Base-by-base conservation (phyloP, 1,140 invertebrate genomes). In the Daktulosphaira vitifoliae region DNA sequence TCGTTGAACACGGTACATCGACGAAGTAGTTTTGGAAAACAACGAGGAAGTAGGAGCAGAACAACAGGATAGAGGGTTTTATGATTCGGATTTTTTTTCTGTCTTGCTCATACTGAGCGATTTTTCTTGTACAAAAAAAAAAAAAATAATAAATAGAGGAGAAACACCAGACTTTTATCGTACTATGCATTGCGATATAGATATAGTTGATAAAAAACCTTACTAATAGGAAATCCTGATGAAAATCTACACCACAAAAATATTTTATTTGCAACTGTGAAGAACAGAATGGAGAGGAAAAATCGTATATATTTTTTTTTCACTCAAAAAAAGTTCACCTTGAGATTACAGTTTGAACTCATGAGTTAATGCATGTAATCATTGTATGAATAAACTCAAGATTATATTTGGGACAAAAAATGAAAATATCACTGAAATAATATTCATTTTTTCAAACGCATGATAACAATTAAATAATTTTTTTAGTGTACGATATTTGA, bases 191-290 rank as follows among this genome's bases (percentile, higher is more conserved):
- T 25, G 13, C 39, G 9, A 16, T 23, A 56, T 8, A 39, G 4
- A n/a, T n/a, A n/a, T n/a, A n/a, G n/a, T n/a, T 20, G 20, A 33
- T 33, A 33, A 20, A 7, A 44, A 7, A 26, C 9, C 25, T 42
- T 9, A 26, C 6, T 16, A 23, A 18, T 25, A 18, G 42, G 26
- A 16, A 39, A 62, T 33, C 44, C 26, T 15, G 66, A 46, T 67
- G 42, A 66, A 52, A 66, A 66, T 66, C 39, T 33, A 46, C 49
- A 52, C 51, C 39, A 39, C 46, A 52, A 66, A 37, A 59, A 44
- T 59, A 38, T 59, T 39, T n/a, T 16, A 23, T 26, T 25, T n/a
- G 53, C 29, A 33, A 11, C 29, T 33, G 29, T 5, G 53, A 22
- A 44, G 16, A 26, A 8, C 15, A 22, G n/a, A 18, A 7, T 23